Evolutionary conservation across 1,140 invertebrate genomes (phyloP), one percentile per base, ranked within the genome.

Genomic region (Bombus cullumanus): DNA sequence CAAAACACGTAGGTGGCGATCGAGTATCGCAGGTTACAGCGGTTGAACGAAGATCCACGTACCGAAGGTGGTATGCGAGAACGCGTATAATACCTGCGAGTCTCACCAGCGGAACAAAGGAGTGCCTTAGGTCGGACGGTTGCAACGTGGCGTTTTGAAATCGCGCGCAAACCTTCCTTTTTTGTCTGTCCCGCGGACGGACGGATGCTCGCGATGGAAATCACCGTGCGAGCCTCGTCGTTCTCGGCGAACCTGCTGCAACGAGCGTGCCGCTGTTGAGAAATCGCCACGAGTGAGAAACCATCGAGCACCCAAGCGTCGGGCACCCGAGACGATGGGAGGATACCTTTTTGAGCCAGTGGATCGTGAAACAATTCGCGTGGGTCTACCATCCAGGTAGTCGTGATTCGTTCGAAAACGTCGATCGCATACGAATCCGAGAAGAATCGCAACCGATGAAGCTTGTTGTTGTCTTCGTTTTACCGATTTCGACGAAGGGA

Each of bases 61-160:
- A 15, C 2, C 39, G 37, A 79, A 37, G 59, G 25, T 28, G 28
- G 43, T 66, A 75, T 34, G 64, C 74, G 83, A 41, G 31, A 37
- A 64, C 10, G 34, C 10, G 10, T 37, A 22, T 3, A 9, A 8
- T 59, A 64, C 22, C 47, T 69, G 82, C 22, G 39, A 47, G 53
- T 39, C 31, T 37, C 39, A 34, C 31, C 22, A 34, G 12, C 43
- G 37, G 75, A 84, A 84, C 83, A 84, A 84, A 84, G 83, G 81
- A 83, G 62, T 41, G 62, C 15, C 22, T 34, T n/a, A 3, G 47
- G 6, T 15, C 13, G 41, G 31, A 64, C 82, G 75, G 75, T 62
- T 85, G 83, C 83, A 73, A 85, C 83, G 83, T 85, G 83, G 83
- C 83, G 77, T 85, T 85, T 85, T 72, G 76, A 85, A 85, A 85